Conservation (phyloP, 1,140 invertebrate species). For the Thrips palmi region DNA sequence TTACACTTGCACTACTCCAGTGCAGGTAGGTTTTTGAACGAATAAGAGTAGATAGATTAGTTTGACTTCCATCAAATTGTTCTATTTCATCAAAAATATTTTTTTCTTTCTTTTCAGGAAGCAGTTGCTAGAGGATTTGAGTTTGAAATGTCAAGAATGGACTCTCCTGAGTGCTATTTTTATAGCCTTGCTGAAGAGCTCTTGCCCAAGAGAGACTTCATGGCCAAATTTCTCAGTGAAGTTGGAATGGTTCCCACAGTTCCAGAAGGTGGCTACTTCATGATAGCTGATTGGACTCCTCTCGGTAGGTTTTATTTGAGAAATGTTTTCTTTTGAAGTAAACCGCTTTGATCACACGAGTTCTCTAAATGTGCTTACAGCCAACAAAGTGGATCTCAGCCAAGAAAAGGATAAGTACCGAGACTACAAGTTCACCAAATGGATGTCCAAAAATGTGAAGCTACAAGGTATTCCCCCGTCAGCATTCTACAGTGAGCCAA, state of each 20-base stretch:
- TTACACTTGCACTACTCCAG: conserved; percentile 75
- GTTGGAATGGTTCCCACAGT: conserved; percentile 79
- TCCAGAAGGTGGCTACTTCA: conserved; percentile 94
- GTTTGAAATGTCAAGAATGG: conserved; percentile 52
- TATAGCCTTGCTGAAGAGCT: conserved; percentile 57
- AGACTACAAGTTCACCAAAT: conserved; percentile 89
- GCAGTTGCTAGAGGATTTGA: conserved; percentile 83
- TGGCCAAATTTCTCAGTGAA: conserved; percentile 56
- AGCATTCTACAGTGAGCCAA: conserved; percentile 71
- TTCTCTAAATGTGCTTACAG: conserved; percentile 14
- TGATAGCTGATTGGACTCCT: conserved; percentile 80
- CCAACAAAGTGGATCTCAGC: conserved; percentile 31
- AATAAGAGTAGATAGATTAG: not conserved
- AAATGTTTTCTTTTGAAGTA: too few species aligned
- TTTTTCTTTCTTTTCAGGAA: conserved; percentile 39
- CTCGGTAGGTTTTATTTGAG: conserved; percentile 30
- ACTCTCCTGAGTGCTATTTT: conserved; percentile 71
- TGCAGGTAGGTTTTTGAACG: conserved; percentile 32
- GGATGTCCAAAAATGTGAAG: conserved; percentile 85
- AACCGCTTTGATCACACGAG: not conserved
- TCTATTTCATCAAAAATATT: conserved; percentile 5
- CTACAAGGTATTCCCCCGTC: conserved; percentile 85
- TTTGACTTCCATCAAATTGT: not conserved
- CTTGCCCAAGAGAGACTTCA: conserved; percentile 63
- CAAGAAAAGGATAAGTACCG: conserved; percentile 48